Evolutionary conservation across 1,140 invertebrate species (phyloP), one percentile per base, ranked within the genome.

Genomic region (Zaprionus ghesquierei): DNA sequence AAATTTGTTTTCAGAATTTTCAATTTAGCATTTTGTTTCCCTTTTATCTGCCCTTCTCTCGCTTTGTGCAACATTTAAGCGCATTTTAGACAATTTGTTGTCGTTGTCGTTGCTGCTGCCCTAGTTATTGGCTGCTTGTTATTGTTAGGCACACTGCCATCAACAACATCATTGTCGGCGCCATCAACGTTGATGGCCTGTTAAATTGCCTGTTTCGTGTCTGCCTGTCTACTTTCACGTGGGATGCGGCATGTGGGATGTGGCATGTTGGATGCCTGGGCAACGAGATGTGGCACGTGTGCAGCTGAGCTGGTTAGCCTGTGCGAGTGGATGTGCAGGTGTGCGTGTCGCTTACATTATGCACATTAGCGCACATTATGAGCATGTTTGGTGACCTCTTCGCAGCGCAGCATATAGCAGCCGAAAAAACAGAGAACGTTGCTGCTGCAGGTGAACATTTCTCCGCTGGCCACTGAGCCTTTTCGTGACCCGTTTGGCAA

Each of bases 351-450:
- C 65, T 76, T 82, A 79, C 79, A 87, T 87, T 89, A 87, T 87
- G 79, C 84, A 87, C 82, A 87, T 87, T 87, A 87, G 82, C 82
- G 82, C 79, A 82, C 84, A 87, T 87, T 87, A 87, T 87, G 79
- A 89, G 77, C 78, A 71, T 81, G 74, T 81, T 78, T 65, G 62
- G 75, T 81, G 69, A 86, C 72, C 79, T 79, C 69, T 72, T 79
- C 44, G 59, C 22, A 29, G 49, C 25, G 18, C 49, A 20, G 55
- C 60, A 69, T 10, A 56, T 13, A 44, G n/a, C 69, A 41, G 81
- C 55, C 59, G n/a, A 68, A 66, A 74, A 58, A 58, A 64, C 55
- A 44, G 29, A 66, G 20, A 20, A n/a, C 15, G 5, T 33, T 38
- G 23, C 22, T 22, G 13, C 8, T 13, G 35, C 55, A 23, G 51